Percentiles rank a stretch among this genome's conserved stretches.
Evolutionary conservation across 2,797 vertebrate genomes (phyloP).

Genomic region (Momotus momota): DNA sequence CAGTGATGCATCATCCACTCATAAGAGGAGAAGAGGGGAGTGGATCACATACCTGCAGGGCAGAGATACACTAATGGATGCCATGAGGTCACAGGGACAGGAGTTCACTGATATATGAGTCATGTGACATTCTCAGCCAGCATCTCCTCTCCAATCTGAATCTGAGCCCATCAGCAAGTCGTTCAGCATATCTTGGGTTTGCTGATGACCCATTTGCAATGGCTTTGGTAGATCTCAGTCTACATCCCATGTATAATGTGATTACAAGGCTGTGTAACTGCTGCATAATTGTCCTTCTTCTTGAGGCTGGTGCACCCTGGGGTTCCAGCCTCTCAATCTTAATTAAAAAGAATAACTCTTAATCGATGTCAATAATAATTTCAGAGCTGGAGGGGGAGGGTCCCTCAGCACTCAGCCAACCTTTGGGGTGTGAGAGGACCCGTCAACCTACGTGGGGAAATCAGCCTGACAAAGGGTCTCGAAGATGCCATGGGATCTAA

Average conservation of each 20-base stretch:
- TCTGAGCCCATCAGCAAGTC: not conserved
- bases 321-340: constrained; percentile 41
- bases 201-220: constrained; percentile 17
- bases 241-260: constrained; percentile 6
- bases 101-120: not conserved
- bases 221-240: constrained; percentile 20
- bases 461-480: not conserved
- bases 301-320: constrained; percentile 27
- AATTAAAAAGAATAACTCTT: constrained; percentile 49
- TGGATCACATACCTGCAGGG: not conserved
- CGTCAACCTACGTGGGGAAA: not conserved
- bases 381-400: not conserved
- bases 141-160: not conserved
- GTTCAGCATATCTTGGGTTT: not conserved
- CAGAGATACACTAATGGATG: not conserved
- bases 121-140: fast-evolving
- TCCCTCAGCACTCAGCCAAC: not conserved
- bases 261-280: constrained; percentile 56
- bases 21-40: not conserved
- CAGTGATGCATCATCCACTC: not conserved
- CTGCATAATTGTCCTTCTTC: constrained; percentile 43
- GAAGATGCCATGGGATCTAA: not conserved
- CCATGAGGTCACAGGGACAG: not conserved
- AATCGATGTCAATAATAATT: not conserved
- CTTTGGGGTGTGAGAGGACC: not conserved